Evolutionary conservation across 2,113 vertebrate genomes (phyloP).

Genomic region (Sakesphorus luctuosus): DNA sequence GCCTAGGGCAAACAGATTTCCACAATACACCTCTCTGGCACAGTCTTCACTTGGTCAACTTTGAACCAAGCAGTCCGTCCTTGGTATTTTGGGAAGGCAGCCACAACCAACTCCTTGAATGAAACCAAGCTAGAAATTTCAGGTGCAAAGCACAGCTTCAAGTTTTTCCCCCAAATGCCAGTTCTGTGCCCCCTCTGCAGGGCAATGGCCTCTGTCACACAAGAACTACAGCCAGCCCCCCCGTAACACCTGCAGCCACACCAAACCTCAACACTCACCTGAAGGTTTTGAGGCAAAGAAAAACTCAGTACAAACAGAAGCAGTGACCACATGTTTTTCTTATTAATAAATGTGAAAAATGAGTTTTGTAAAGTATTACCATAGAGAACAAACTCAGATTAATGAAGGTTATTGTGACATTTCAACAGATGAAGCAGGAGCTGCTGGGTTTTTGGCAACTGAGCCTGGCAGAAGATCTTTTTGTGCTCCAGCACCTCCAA

Average conservation of each 20-base stretch:
- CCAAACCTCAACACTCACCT: not conserved
- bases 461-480: not conserved
- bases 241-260: not conserved
- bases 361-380: not conserved
- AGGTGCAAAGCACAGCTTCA: not conserved
- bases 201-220: not conserved
- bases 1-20: not conserved
- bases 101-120: not conserved
- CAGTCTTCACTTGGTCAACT: not conserved
- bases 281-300: not conserved
- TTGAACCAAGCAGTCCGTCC: not conserved
- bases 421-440: not conserved
- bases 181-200: not conserved
- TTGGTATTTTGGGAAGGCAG: not conserved
- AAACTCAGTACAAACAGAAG: not conserved
- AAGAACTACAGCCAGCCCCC: not conserved
- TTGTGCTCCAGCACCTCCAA: not conserved
- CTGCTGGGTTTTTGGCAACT: not conserved
- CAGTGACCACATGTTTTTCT: not conserved
- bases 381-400: not conserved
- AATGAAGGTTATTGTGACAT: not conserved
- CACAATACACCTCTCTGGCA: not conserved
- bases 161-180: not conserved
- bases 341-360: not conserved
- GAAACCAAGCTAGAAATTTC: not conserved